Percentiles rank a stretch among this genome's conserved stretches.
These are phyloP conservation scores for Halcyon malimbica DNA, from an alignment of 2,113 vertebrate genomes.

Conservation along the genomic window DNA sequence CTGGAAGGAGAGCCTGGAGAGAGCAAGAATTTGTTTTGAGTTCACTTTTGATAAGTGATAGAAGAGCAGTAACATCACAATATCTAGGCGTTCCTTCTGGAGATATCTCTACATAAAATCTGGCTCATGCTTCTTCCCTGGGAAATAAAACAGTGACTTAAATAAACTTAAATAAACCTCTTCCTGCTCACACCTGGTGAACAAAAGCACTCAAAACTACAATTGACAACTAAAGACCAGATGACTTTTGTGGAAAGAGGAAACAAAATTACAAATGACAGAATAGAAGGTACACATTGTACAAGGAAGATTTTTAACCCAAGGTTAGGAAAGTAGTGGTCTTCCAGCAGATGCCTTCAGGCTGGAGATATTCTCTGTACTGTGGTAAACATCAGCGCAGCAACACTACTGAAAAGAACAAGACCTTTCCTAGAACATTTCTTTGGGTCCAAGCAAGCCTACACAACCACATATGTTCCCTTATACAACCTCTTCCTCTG, in stretches of 20 bases:
- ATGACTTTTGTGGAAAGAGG: not conserved
- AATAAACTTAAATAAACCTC: not conserved
- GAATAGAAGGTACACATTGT: accelerated
- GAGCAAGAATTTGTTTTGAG: not conserved
- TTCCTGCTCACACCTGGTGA: not conserved
- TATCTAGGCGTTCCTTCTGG: not conserved
- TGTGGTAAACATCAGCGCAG: not conserved
- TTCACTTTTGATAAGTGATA: not conserved
- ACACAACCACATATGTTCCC: not conserved
- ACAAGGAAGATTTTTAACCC: not conserved
- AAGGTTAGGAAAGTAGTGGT: not conserved
- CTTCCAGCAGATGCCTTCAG: not conserved
- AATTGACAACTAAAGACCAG: not conserved
- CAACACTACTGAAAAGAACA: not conserved
- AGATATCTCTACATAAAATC: not conserved
- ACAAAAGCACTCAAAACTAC: not conserved
- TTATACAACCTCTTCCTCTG: not conserved
- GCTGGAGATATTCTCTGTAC: not conserved
- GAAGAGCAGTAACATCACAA: not conserved
- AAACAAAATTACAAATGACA: not conserved
- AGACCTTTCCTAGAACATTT: not conserved
- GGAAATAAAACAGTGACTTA: not conserved
- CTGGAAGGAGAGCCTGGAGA: not conserved
- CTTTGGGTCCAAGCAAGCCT: not conserved
- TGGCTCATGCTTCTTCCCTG: accelerated